A percentile compares a stretch with the other conserved stretches of the same genome.
These are phyloP conservation scores for Aphelinus atriplicis DNA, from an alignment of 1,140 invertebrate genomes.

Conservation along the genomic window DNA sequence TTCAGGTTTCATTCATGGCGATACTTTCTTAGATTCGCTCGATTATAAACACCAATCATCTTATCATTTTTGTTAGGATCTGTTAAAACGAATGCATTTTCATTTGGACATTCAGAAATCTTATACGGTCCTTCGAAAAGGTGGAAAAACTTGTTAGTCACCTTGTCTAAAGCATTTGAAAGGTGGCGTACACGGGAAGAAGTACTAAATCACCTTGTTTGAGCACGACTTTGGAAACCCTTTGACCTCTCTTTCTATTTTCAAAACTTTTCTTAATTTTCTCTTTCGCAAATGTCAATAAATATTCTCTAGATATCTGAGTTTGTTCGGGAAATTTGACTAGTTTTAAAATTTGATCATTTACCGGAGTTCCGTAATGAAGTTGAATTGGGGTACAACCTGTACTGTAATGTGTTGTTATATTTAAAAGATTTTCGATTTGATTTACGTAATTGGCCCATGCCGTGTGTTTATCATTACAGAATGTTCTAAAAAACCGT, in stretches of 20 bases:
- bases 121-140: slow-evolving; percentile 1
- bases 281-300: slow-evolving; percentile 23
- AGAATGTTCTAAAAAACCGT: neutral
- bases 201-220: slow-evolving; percentile 30
- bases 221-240: neutral
- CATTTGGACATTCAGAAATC: neutral
- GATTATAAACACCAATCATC: neutral
- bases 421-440: neutral
- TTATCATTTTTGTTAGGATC: neutral
- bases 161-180: neutral
- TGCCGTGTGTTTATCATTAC: neutral
- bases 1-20: too few species aligned
- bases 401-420: neutral
- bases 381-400: neutral
- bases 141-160: neutral
- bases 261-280: slow-evolving; percentile 18
- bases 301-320: neutral
- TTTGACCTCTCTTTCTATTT: slow-evolving; percentile 17
- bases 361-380: neutral
- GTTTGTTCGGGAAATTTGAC: neutral
- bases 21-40: neutral
- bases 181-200: slow-evolving; percentile 23
- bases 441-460: neutral
- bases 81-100: neutral
- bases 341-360: neutral